A percentile compares a stretch with the other conserved stretches of the same genome.
Conservation (phyloP, 92 coral and sea anemone genomes). For the Desmophyllum pertusum region DNA sequence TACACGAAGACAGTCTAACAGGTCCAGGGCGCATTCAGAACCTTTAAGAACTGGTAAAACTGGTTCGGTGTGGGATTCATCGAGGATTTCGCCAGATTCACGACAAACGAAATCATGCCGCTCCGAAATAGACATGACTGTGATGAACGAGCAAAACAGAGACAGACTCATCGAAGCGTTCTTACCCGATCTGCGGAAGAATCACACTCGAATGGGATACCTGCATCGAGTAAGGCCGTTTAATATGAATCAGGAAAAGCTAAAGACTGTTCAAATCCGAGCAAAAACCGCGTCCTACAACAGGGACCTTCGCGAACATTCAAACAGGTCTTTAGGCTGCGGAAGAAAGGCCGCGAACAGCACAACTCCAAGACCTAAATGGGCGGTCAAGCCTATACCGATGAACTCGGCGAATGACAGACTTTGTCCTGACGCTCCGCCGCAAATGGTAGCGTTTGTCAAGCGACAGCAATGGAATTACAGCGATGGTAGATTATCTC, state of each 20-base stretch:
- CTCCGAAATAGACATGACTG: conserved; percentile 81
- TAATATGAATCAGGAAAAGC: conserved; percentile 84
- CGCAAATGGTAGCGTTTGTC: conserved; percentile 67
- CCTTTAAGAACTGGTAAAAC: conserved; percentile 26
- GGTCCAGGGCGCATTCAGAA: conserved; percentile 51
- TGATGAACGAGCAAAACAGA: conserved; percentile 76
- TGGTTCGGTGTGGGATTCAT: neutral
- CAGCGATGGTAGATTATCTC: conserved; percentile 59
- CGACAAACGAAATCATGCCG: conserved; percentile 63
- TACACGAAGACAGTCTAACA: conserved; percentile 8
- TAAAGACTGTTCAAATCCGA: conserved; percentile 90
- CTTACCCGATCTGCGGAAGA: conserved; percentile 82
- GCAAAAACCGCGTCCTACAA: conserved; percentile 75
- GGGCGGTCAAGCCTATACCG: conserved; percentile 87
- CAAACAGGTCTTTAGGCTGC: conserved; percentile 71
- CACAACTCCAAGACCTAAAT: conserved; percentile 83
- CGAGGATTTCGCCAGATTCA: conserved; percentile 39
- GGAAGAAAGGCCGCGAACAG: conserved; percentile 91
- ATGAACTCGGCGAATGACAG: conserved; percentile 70
- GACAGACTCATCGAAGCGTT: conserved; percentile 75
- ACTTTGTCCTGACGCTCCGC: conserved; percentile 67
- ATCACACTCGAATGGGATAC: conserved; percentile 83
- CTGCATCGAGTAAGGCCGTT: conserved; percentile 71
- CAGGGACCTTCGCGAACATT: conserved; percentile 76
- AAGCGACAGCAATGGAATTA: conserved; percentile 82